A percentile compares a stretch with the other conserved stretches of the same genome.
These are phyloP conservation scores for Umimayanthus kanabou DNA, from an alignment of 92 coral and sea anemone species.

Conservation along the genomic window DNA sequence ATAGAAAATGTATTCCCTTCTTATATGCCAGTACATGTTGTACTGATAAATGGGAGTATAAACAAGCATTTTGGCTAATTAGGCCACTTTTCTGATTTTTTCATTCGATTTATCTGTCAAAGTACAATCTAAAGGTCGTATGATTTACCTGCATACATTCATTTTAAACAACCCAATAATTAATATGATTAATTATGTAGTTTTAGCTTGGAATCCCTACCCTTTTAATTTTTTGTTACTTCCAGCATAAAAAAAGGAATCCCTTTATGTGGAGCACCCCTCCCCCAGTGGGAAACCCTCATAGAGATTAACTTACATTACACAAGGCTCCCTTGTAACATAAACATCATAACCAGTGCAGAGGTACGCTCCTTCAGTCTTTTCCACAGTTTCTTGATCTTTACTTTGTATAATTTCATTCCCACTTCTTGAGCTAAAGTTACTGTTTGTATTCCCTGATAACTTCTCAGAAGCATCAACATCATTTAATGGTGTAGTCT, in stretches of 20 bases:
- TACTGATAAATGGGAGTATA: too few species aligned
- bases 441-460: neutral
- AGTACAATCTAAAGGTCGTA: too few species aligned
- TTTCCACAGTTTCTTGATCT: slow-evolving; percentile 11
- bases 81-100: too few species aligned
- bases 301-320: slow-evolving; percentile 69
- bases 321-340: slow-evolving; percentile 92
- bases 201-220: neutral
- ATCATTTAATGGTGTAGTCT: neutral
- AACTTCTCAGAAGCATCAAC: neutral
- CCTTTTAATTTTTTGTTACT: too few species aligned
- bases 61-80: too few species aligned
- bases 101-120: too few species aligned
- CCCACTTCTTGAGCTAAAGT: neutral
- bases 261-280: neutral
- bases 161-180: neutral
- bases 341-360: slow-evolving; percentile 98
- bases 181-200: neutral
- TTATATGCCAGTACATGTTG: too few species aligned
- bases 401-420: neutral
- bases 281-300: neutral
- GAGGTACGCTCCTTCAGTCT: slow-evolving; percentile 62
- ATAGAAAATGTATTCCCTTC: too few species aligned
- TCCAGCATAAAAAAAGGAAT: too few species aligned
- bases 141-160: too few species aligned